Evolutionary conservation across 2,888 invertebrate genomes (phyloP).

Genomic region (Steinernema carpocapsae): DNA sequence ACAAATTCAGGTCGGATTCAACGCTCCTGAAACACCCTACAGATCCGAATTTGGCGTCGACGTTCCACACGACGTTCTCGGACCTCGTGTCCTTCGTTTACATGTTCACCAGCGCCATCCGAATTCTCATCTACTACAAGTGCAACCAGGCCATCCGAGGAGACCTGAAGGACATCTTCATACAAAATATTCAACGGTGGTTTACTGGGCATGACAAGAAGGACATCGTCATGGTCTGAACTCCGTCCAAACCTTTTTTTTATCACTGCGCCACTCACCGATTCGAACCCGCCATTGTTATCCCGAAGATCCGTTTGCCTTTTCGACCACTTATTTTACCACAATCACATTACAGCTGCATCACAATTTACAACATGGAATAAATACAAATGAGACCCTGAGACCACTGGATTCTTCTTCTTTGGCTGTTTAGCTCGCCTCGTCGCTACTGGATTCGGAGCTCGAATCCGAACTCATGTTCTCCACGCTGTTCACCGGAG

Average conservation of each 20-base stretch:
- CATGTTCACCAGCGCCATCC: conserved; percentile 66
- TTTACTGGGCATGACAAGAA: conserved; percentile 21
- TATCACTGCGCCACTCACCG: background rate
- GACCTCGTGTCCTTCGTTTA: conserved; percentile 65
- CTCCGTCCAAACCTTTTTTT: background rate
- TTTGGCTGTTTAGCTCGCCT: conserved; percentile 41
- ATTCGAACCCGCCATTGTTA: background rate
- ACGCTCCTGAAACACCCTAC: conserved; percentile 55
- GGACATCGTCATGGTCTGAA: conserved; percentile 22
- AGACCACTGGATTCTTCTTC: background rate
- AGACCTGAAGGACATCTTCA: conserved; percentile 43
- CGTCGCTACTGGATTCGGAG: conserved; percentile 55
- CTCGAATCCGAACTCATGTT: conserved; percentile 60
- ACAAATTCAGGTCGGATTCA: conserved; percentile 53
- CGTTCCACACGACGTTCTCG: conserved; percentile 66
- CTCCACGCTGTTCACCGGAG: conserved; percentile 29
- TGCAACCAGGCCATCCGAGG: conserved; percentile 64
- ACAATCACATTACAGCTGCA: background rate
- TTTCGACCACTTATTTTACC: background rate
- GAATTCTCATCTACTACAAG: conserved; percentile 65
- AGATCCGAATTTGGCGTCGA: conserved; percentile 60
- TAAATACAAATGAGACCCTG: background rate
- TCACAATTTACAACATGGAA: background rate
- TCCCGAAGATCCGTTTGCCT: background rate
- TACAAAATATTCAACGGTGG: background rate